Base-by-base conservation (phyloP, 2,797 vertebrate species). In the Okamejei kenojei region DNA sequence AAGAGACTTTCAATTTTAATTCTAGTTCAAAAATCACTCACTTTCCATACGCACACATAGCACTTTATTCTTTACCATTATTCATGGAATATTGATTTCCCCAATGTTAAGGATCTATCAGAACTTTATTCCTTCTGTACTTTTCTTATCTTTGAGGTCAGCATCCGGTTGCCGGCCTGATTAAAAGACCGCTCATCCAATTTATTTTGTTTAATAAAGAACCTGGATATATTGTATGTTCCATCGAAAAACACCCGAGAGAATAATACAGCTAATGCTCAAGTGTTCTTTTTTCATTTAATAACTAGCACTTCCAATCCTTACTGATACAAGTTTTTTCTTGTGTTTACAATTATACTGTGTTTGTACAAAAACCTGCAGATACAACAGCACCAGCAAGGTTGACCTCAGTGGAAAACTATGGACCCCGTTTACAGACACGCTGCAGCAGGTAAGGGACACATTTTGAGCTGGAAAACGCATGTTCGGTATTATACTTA, bases 321-420 rank as follows among this genome's bases (percentile, higher is more conserved):
- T 73, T 71, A 19, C 11, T 54, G 3, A 71, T 73, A 45, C 10
- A 13, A 92, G 9, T 0, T 92, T 92, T 45, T 23, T 71, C 38
- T 19, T 54, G 23, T 73, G 23, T 32, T 38, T 91, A 45, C 13
- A 90, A 26, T 91, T 74, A 92, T 54, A 76, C 63, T 92, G 90
- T 45, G 11, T 58, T 35, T 88, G 35, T 45, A n/a, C 29, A 73
- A 92, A 92, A 92, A 92, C 68, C 65, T 54, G 73, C 90, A 92
- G 90, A 29, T 58, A 45, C 68, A 84, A 26, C 79, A 90, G 32
- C 11, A 29, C 7, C 90, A 54, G 5, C 9, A 15, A n/a, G 71
- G 54, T 54, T 73, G 68, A 23, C 90, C 71, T 15, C 45, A 58
- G 26, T 74, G 71, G 6, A 38, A 13, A 29, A 71, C 58, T 54